Base-by-base conservation (phyloP, 1,140 invertebrate genomes). In the Drosophila sulfurigaster region DNA sequence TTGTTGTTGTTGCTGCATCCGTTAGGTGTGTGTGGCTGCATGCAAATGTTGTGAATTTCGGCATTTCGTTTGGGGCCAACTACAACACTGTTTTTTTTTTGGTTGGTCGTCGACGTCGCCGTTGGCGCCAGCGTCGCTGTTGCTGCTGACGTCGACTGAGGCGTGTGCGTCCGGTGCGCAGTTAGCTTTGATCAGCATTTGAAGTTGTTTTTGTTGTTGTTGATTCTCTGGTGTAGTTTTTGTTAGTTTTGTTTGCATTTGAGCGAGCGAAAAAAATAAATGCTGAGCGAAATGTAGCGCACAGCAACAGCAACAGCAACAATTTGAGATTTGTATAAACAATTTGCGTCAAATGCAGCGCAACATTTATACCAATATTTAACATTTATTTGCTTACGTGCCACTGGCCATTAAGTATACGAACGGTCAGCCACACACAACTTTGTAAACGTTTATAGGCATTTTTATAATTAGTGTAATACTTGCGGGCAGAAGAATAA, bases 11-110 rank as follows among this genome's bases (percentile, higher is more conserved):
- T 81, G 81, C 76, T 88, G 83, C 83, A 88, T 88, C 83, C 83
- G 83, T 89, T 88, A 88, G 83, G 85, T 88, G 83, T 88, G 69
- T 87, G 81, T 81, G 78, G 81, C 67, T 88, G 83, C 76, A 88
- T 88, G 83, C 83, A 88, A 88, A 88, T 82, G 83, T 80, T 80
- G 70, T 81, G 80, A 83, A 81, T 87, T 83, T 88, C 13, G 28
- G 5, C 5, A 13, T 54, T 35, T 16, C 15, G 15, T 38, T 16
- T 38, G 52, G 51, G 77, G 70, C 56, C 64, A 83, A 74, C 73
- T 79, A 70, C 45, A 52, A 54, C 16, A 38, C 3, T 28, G 1
- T 46, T 32, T 63, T 38, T 35, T 5, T 56, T 32, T 63, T 63
- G 41, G 41, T 81, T 66, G 63, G 52, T 60, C 30, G 41, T 20